phyloP scores from a whole-genome alignment of 64 coral and sea anemone species.

The Dendronephthya gigantea region DNA sequence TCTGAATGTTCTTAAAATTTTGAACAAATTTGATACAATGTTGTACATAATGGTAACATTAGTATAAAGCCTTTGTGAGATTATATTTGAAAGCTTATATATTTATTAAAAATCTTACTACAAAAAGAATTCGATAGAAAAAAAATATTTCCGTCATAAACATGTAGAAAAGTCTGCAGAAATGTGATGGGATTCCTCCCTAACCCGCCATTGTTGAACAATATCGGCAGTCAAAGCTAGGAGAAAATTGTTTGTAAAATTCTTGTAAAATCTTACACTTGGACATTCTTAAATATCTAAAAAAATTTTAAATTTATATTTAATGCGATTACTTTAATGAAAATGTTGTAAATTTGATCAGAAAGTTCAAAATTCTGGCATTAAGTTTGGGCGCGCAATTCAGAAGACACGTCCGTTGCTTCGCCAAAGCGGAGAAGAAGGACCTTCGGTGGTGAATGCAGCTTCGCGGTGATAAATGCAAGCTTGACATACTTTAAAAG shows the following conservation, averaged over 20 bases:
- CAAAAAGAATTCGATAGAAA: neutral
- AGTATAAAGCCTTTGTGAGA: no score
- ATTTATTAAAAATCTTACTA: neutral
- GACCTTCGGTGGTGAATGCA: neutral
- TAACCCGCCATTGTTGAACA: neutral
- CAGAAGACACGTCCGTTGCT: neutral
- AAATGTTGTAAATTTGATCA: neutral
- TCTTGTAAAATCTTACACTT: neutral
- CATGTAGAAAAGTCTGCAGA: neutral
- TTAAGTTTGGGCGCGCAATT: neutral
- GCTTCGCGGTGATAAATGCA: neutral
- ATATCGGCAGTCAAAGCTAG: neutral
- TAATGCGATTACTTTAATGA: neutral
- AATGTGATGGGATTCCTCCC: neutral
- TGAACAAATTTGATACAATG: no score
- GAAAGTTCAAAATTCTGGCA: neutral
- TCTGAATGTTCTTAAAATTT: no score
- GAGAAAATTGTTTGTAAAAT: neutral
- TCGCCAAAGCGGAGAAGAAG: slow-evolving; percentile 1
- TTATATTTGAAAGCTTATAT: no score
- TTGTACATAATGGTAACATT: no score
- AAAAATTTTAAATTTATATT: neutral
- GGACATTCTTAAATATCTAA: neutral
- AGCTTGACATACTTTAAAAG: neutral
- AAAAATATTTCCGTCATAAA: neutral